Conservation (phyloP, 2,888 invertebrate species). For the Trichogramma dendrolimi region DNA sequence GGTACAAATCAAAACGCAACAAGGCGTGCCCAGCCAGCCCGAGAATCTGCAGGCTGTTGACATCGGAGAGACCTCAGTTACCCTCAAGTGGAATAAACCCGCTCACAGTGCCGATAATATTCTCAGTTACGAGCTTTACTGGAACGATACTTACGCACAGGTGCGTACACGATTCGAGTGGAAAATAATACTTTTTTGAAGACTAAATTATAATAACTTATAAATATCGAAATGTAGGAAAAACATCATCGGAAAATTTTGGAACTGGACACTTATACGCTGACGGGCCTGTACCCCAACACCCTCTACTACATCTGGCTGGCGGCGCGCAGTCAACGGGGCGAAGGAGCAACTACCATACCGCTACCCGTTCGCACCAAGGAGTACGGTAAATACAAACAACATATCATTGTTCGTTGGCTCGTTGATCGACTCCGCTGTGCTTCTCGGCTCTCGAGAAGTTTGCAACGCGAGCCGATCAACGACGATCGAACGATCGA, state of each 20-base stretch:
- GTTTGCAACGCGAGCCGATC: background rate
- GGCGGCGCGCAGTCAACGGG: conserved; percentile 86
- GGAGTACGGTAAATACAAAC: conserved; percentile 86
- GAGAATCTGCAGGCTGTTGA: conserved; percentile 82
- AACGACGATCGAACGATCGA: background rate
- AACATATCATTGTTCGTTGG: background rate
- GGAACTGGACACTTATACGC: conserved; percentile 78
- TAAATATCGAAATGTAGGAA: conserved; percentile 53
- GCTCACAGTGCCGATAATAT: conserved; percentile 89
- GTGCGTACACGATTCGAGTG: conserved; percentile 36
- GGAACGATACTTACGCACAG: conserved; percentile 94
- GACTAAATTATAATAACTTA: background rate
- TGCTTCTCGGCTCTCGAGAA: background rate
- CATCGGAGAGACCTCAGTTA: conserved; percentile 85
- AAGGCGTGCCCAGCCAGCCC: conserved; percentile 97
- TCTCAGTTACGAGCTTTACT: conserved; percentile 91
- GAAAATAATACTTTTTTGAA: background rate
- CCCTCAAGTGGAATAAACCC: conserved; percentile 89
- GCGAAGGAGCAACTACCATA: conserved; percentile 93
- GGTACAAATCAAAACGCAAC: conserved; percentile 97
- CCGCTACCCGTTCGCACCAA: conserved; percentile 92
- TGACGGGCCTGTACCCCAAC: conserved; percentile 90
- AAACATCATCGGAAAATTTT: conserved; percentile 80
- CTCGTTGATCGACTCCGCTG: background rate
- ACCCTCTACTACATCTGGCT: conserved; percentile 96